Conservation (phyloP, 2,888 invertebrate genomes). For the Ferrisia virgata region DNA sequence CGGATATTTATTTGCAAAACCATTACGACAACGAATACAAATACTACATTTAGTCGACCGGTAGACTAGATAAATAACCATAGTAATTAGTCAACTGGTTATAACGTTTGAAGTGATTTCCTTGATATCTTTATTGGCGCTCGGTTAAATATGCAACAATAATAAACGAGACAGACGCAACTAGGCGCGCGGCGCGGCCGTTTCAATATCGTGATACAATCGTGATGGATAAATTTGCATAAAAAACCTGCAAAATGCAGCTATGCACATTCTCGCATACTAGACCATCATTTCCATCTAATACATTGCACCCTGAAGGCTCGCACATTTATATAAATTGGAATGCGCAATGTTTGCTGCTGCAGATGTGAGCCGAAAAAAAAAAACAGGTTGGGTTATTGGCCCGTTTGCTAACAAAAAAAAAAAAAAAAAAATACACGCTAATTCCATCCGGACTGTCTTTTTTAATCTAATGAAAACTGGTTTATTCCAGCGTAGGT, state of each 20-base stretch:
- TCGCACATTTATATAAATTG: not conserved
- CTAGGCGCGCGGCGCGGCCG: not conserved
- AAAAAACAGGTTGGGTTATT: constrained; percentile 39
- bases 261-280: not conserved
- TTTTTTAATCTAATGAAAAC: constrained; percentile 41
- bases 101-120: not conserved
- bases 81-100: constrained; percentile 14
- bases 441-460: constrained; percentile 38
- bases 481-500: constrained; percentile 44
- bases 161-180: not conserved
- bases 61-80: constrained; percentile 16
- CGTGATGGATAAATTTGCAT: constrained; percentile 28
- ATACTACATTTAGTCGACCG: too few relatives aligned
- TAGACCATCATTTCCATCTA: not conserved
- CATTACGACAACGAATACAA: not conserved
- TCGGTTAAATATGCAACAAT: constrained; percentile 2
- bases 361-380: constrained; percentile 5
- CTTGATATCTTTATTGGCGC: constrained; percentile 23
- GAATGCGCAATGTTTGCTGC: not conserved
- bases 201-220: constrained; percentile 8
- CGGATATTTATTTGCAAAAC: not conserved
- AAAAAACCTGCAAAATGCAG: not conserved
- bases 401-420: constrained; percentile 28
- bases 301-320: not conserved
- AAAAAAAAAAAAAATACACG: constrained; percentile 15